Evolutionary conservation across 2,113 vertebrate genomes (phyloP).

Genomic region (Hyperopisus bebe): DNA sequence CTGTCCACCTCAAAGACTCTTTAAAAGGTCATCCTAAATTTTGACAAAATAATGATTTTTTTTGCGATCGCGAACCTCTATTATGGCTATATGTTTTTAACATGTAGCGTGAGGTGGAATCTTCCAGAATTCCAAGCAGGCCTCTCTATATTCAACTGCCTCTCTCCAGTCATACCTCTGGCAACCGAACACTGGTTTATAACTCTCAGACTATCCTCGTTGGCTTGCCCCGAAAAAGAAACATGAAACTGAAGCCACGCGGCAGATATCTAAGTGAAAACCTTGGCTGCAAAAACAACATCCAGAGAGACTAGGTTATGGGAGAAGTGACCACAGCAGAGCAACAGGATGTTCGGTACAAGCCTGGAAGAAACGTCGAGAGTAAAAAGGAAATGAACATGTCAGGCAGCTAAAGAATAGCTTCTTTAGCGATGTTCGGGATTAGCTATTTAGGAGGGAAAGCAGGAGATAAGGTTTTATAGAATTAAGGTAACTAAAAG

Average conservation of each 20-base stretch:
- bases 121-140: neutral
- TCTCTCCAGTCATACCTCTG: neutral
- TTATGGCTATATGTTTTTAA: neutral
- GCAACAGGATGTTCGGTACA: neutral
- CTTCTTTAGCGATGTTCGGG: neutral
- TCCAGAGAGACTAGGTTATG: neutral
- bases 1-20: neutral
- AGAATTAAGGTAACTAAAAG: neutral
- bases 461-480: neutral
- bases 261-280: neutral
- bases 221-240: neutral
- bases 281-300: neutral
- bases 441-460: neutral
- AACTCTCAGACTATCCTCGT: neutral
- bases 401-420: neutral
- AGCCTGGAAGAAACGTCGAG: neutral
- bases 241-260: neutral
- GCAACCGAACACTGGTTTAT: neutral
- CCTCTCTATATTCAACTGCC: neutral
- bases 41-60: neutral
- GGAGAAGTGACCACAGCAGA: neutral
- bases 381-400: neutral
- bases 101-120: neutral
- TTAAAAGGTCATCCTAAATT: neutral
- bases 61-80: neutral